Base-by-base conservation (phyloP, 2,797 vertebrate species). In the Ctenopoma multispine region DNA sequence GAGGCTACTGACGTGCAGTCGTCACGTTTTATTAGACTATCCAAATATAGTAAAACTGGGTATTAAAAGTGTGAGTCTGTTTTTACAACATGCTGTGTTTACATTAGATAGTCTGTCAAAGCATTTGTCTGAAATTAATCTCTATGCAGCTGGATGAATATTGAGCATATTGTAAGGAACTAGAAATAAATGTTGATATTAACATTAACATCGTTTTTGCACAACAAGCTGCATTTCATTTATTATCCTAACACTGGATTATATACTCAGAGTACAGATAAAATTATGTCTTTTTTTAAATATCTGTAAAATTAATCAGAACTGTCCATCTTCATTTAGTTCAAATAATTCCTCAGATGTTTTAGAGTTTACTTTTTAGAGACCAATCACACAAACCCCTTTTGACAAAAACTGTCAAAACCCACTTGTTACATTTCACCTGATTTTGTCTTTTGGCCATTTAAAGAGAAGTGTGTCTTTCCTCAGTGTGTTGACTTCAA, bases 161-260 rank as follows among this genome's bases (percentile, higher is more conserved):
- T 20, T 41, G 24, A 23, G 5, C 3, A 21, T 11, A 14, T n/a
- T 65, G 18, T 13, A 29, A 68, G 34, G 29, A 18, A 23, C 23
- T 14, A 4, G 2, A 17, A 29, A 3, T 29, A 34, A 15, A 4
- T 62, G 38, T 57, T 49, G 27, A 24, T 40, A 0, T 53, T 17
- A 62, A 64, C 68, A 77, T 49, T 46, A 56, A 10, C 0, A 4
- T 49, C 12, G 54, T 41, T n/a, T 5, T 61, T 57, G 36, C 72
- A 64, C 50, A 53, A 12, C 24, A 29, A 51, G 31, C 67, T 47
- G 46, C 40, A 18, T 63, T 41, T 53, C 49, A 67, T 59, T 78
- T 12, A 72, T 60, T 49, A 50, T 55, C 38, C 8, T 61, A 24
- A 38, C 34, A 44, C 17, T 51, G 44, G 7, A n/a, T 70, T 41